Percentiles rank a stretch among this genome's conserved stretches.
Evolutionary conservation across 2,797 vertebrate genomes (phyloP).

Genomic region (Hippocampus kuda): DNA sequence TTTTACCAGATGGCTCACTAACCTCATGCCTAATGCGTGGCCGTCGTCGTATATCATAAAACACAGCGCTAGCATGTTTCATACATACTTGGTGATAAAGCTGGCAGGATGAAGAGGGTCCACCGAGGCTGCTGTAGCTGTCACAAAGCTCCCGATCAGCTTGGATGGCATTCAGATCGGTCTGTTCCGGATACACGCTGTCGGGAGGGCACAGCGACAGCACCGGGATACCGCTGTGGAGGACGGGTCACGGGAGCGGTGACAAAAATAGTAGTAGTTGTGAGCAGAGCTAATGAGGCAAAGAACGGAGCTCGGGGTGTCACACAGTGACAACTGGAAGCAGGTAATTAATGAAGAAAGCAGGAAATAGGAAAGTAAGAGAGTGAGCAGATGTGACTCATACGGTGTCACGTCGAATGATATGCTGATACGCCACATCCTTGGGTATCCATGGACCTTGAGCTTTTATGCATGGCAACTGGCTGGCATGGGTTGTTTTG

Average conservation of each 20-base stretch:
- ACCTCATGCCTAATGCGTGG: not conserved
- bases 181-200: conserved; percentile 43
- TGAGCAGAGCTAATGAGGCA: not conserved
- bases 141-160: conserved; percentile 55
- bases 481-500: not conserved
- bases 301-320: not conserved
- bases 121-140: conserved; percentile 63
- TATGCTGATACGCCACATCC: not conserved
- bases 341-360: not conserved
- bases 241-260: not conserved
- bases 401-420: not conserved
- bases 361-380: not conserved
- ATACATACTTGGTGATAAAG: conserved; percentile 63
- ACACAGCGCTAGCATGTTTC: not conserved
- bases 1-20: no score
- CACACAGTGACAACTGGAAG: not conserved
- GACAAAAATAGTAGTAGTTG: not conserved
- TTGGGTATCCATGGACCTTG: not conserved
- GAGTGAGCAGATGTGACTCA: not conserved
- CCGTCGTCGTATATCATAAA: not conserved
- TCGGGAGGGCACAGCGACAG: conserved; percentile 69
- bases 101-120: conserved; percentile 61
- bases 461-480: not conserved
- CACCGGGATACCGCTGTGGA: conserved; percentile 62
- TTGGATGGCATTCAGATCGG: conserved; percentile 47